Percentiles rank a stretch among this genome's conserved stretches.
Evolutionary conservation across 2,113 vertebrate genomes (phyloP).

Genomic region (Epinephelus cyanopodus): DNA sequence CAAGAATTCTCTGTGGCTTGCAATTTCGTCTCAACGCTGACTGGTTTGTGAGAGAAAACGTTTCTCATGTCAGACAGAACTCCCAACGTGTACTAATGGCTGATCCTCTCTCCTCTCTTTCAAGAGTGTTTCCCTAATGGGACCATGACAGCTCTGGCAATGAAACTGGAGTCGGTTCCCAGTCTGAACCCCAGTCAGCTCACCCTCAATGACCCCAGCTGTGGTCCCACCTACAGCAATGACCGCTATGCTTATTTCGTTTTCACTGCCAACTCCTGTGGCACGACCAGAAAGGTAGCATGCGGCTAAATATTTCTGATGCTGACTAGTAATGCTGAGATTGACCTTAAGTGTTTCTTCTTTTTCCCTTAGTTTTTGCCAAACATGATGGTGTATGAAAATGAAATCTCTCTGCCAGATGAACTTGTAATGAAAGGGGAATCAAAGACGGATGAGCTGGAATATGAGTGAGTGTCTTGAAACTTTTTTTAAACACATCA

Average conservation of each 20-base stretch:
- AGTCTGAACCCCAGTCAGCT: conserved; percentile 66
- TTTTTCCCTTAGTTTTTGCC: conserved; percentile 70
- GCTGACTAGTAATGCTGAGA: background rate
- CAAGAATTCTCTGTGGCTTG: conserved; percentile 73
- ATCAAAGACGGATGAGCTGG: background rate
- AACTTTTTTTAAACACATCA: accelerated
- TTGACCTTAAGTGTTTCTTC: background rate
- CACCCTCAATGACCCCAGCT: conserved; percentile 74
- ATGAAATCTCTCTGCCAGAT: conserved; percentile 75
- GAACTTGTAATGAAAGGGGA: background rate
- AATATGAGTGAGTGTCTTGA: conserved; percentile 68
- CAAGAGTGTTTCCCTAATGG: conserved; percentile 85
- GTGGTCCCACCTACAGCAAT: conserved; percentile 75
- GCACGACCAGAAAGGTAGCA: conserved; percentile 79
- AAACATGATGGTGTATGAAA: conserved; percentile 79
- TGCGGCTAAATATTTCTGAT: background rate
- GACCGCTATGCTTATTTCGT: conserved; percentile 75
- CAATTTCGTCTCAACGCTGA: conserved; percentile 58
- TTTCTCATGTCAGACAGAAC: too few species aligned
- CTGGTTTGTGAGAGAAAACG: conserved; percentile 39
- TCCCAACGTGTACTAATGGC: accelerated
- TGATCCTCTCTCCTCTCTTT: background rate
- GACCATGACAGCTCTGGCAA: conserved; percentile 75
- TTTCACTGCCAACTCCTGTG: conserved; percentile 79
- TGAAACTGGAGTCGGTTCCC: conserved; percentile 78